A percentile compares a stretch with the other conserved stretches of the same genome.
phyloP scores from a whole-genome alignment of 2,888 invertebrate genomes.

The Tiliacea aurago region DNA sequence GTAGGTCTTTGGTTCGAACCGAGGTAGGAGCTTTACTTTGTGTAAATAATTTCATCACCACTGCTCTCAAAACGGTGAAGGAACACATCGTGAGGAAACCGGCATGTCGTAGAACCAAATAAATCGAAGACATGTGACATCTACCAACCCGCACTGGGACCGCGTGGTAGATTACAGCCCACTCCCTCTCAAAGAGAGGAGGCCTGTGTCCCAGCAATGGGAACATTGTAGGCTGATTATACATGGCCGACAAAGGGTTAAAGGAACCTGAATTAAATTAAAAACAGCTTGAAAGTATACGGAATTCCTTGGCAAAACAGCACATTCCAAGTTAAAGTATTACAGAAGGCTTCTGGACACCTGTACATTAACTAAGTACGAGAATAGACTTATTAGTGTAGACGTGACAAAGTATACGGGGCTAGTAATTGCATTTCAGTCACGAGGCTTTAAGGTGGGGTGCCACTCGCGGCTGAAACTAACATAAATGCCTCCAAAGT shows the following conservation, averaged over 20 bases:
- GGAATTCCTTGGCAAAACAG: conserved; percentile 18
- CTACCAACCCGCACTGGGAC: no score
- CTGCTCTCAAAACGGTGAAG: no score
- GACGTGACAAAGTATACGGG: conserved; percentile 50
- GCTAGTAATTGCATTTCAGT: conserved; percentile 86
- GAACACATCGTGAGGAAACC: no score
- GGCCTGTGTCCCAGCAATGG: no score
- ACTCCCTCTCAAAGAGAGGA: no score
- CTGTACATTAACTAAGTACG: conserved; percentile 54
- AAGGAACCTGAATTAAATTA: not conserved
- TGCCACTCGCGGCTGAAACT: conserved; percentile 95
- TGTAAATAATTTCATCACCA: no score
- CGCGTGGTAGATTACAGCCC: no score
- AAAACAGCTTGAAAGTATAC: not conserved
- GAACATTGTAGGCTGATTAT: no score
- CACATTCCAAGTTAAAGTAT: conserved; percentile 40
- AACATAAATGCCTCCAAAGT: not conserved
- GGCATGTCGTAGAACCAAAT: no score
- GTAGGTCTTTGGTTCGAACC: no score
- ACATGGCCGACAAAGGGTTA: not conserved
- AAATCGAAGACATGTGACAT: no score
- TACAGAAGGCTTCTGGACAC: conserved; percentile 33
- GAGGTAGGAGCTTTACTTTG: no score
- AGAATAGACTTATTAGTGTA: conserved; percentile 57
- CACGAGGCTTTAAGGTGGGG: conserved; percentile 98